phyloP scores from a whole-genome alignment of 2,888 invertebrate genomes.

The Dastarcus helophoroides region DNA sequence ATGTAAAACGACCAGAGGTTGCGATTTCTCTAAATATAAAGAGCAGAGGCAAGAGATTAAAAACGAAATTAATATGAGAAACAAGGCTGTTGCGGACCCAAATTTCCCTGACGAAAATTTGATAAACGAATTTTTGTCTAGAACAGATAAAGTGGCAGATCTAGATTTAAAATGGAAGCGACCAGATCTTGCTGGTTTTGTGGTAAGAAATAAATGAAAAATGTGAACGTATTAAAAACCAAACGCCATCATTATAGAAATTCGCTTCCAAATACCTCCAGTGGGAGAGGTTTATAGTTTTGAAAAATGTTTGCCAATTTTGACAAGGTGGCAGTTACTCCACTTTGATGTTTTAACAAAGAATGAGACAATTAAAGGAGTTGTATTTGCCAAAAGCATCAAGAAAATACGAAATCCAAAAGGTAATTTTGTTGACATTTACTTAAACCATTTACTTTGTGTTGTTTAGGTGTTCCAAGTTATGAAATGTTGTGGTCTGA shows the following conservation, averaged over 20 bases:
- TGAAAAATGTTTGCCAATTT: conserved; percentile 63
- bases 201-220: conserved; percentile 39
- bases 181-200: conserved; percentile 58
- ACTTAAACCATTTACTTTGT: conserved; percentile 15
- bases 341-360: conserved; percentile 27
- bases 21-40: conserved; percentile 47
- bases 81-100: conserved; percentile 50
- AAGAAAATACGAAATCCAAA: conserved; percentile 44
- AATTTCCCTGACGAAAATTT: conserved; percentile 62
- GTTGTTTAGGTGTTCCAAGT: conserved; percentile 54
- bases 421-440: conserved; percentile 22
- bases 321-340: conserved; percentile 65
- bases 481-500: conserved; percentile 65
- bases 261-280: conserved; percentile 53
- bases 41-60: conserved; percentile 51
- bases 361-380: conserved; percentile 17
- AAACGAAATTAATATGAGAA: conserved; percentile 56
- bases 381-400: conserved; percentile 42
- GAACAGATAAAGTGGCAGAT: conserved; percentile 42
- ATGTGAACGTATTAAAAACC: conserved; percentile 1
- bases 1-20: conserved; percentile 52
- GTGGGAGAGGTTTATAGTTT: conserved; percentile 68
- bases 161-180: conserved; percentile 49
- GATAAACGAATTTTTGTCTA: conserved; percentile 58
- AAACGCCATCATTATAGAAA: conserved; percentile 38